Conservation (phyloP, 2,888 invertebrate genomes). For the Lucinisca nassula region DNA sequence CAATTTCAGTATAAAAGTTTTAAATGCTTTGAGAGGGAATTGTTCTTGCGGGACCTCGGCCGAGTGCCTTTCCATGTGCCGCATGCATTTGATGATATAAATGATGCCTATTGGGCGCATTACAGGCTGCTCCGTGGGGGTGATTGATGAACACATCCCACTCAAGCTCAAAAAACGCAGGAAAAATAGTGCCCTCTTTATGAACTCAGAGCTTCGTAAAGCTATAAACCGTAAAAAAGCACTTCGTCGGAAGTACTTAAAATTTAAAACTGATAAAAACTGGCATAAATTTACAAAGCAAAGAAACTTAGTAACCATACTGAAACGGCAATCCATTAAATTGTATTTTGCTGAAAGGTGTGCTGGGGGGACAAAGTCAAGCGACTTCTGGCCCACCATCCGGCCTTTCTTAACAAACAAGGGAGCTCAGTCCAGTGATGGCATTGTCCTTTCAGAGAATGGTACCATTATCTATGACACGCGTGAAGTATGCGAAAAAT, state of each 20-base stretch:
- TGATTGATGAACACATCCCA: not conserved
- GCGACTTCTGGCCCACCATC: too few species aligned
- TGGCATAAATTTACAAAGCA: not conserved
- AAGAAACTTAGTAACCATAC: not conserved
- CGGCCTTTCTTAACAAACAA: not conserved
- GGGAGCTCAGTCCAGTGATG: not conserved
- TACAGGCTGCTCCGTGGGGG: not conserved
- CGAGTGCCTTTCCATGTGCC: not conserved
- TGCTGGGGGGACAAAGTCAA: not conserved
- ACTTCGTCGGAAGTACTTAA: not conserved
- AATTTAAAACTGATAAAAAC: not conserved
- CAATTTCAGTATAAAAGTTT: not conserved
- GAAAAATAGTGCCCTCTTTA: not conserved
- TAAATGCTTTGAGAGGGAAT: not conserved
- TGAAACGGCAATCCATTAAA: not conserved
- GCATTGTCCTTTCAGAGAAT: not conserved
- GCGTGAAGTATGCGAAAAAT: not conserved
- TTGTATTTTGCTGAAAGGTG: not conserved
- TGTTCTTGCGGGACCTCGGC: not conserved
- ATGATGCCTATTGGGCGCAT: conserved; percentile 1
- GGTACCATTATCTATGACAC: not conserved
- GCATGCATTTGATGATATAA: not conserved
- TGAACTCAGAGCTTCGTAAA: not conserved
- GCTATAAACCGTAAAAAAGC: not conserved
- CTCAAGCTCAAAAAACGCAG: not conserved